Percentiles rank a stretch among this genome's conserved stretches.
Evolutionary conservation across 2,888 invertebrate genomes (phyloP).

Genomic region (Cerceris ruficornis): DNA sequence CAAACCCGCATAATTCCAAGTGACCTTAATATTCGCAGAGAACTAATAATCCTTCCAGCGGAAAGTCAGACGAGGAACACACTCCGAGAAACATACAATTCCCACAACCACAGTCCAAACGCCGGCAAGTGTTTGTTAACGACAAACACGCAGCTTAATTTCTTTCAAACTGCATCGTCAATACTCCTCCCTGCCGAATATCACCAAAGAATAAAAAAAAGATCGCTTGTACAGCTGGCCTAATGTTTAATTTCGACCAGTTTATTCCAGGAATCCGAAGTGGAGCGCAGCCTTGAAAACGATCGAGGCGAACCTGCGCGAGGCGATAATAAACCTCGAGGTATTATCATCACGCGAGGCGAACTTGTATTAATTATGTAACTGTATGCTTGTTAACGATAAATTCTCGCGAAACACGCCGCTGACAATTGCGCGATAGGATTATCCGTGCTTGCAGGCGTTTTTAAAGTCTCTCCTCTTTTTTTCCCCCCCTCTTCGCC

Average conservation of each 20-base stretch:
- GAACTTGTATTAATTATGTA: slow-evolving; percentile 19
- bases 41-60: too few relatives aligned
- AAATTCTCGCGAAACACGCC: slow-evolving; percentile 18
- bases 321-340: not conserved
- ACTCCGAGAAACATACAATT: too few relatives aligned
- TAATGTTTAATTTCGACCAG: not conserved
- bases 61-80: too few relatives aligned
- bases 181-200: too few relatives aligned
- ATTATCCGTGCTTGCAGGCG: not conserved
- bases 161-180: too few relatives aligned
- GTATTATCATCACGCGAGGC: slow-evolving; percentile 18
- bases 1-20: too few relatives aligned
- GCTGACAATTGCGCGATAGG: slow-evolving; percentile 5
- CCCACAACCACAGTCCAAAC: too few relatives aligned
- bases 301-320: not conserved
- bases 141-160: too few relatives aligned
- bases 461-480: not conserved
- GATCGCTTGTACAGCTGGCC: not conserved
- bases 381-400: slow-evolving; percentile 11
- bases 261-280: not conserved
- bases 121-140: too few relatives aligned
- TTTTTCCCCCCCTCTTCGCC: too few relatives aligned
- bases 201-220: not conserved
- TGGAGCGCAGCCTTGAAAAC: slow-evolving; percentile 3
- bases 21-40: too few relatives aligned